Evolutionary conservation across 1,140 invertebrate species (phyloP), one percentile per base, ranked within the genome.

Genomic region (Wasmannia auropunctata): DNA sequence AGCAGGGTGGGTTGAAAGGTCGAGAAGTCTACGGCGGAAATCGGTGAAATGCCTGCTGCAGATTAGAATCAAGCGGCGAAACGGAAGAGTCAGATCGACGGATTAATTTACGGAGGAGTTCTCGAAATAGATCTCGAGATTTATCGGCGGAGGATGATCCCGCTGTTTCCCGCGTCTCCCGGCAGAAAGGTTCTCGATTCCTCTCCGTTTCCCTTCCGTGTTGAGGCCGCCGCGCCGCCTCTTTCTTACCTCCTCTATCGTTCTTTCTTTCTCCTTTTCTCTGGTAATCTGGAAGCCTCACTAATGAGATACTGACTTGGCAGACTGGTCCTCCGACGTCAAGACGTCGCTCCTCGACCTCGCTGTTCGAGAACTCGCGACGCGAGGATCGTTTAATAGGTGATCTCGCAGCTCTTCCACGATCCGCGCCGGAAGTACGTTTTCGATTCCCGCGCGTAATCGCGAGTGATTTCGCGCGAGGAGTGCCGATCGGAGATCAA

Each of bases 71-170:
- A 89, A 91, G 88, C 87, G 83, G 54, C 86, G 67, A 70, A 67
- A 87, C 62, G 86, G 87, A 91, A 85, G 80, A 89, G 88, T 87
- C 90, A 86, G 86, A 67, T 80, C 83, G 88, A 74, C 70, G 90
- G 91, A 93, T 92, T 93, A 93, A 93, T 92, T 93, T 92, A 86
- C 87, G 88, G 83, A 56, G 69, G 72, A 58, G 56, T 91, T 90
- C 87, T 86, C 77, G 88, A 92, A 92, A 92, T 91, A 89, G 90
- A 92, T 92, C 86, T 76, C 54, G 58, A 91, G 87, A 91, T 89
- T 91, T 88, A 91, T 91, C 90, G 91, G 65, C 83, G 37, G 80
- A 88, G 86, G 81, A 90, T 87, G 87, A 90, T 81, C 85, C 40
- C 87, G 46, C 54, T 81, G 67, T 83, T 79, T 86, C 51, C 51